phyloP scores from a whole-genome alignment of 2,888 invertebrate species.

The Dolichomitus sp. region DNA sequence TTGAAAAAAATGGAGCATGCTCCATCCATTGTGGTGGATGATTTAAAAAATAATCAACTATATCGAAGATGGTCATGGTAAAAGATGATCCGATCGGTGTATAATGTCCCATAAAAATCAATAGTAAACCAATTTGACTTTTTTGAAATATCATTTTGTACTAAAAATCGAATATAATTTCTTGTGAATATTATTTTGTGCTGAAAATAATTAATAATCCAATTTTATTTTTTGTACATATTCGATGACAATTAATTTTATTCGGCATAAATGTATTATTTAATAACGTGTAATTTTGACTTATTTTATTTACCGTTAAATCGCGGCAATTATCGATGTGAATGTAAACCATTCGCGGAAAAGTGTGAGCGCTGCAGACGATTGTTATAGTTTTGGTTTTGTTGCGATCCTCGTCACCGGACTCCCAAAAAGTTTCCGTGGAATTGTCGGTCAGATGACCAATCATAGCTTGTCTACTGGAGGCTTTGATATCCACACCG shows the following conservation, averaged over 20 bases:
- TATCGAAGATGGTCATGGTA: too few relatives aligned
- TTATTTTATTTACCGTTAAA: slow-evolving; percentile 89
- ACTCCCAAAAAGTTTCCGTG: slow-evolving; percentile 99
- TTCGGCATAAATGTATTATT: not conserved
- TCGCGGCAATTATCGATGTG: slow-evolving; percentile 98
- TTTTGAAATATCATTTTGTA: too few relatives aligned
- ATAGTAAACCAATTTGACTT: too few relatives aligned
- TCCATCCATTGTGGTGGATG: too few relatives aligned
- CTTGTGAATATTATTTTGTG: too few relatives aligned
- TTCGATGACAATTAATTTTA: not conserved
- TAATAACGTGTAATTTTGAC: not conserved
- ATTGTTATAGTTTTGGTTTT: slow-evolving; percentile 95
- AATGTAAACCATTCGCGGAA: slow-evolving; percentile 93
- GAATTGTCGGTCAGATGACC: slow-evolving; percentile 97
- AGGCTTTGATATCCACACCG: slow-evolving; percentile 93
- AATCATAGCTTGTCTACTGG: slow-evolving; percentile 97
- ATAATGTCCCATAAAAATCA: too few relatives aligned
- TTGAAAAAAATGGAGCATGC: too few relatives aligned
- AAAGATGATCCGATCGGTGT: too few relatives aligned
- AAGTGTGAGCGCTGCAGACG: slow-evolving; percentile 89
- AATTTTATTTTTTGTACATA: not conserved
- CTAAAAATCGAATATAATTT: too few relatives aligned
- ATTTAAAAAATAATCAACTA: too few relatives aligned
- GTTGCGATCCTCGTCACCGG: slow-evolving; percentile 98
- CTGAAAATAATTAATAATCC: not conserved